phyloP scores from a whole-genome alignment of 2,797 vertebrate species.

The Emydoidea blandingii region DNA sequence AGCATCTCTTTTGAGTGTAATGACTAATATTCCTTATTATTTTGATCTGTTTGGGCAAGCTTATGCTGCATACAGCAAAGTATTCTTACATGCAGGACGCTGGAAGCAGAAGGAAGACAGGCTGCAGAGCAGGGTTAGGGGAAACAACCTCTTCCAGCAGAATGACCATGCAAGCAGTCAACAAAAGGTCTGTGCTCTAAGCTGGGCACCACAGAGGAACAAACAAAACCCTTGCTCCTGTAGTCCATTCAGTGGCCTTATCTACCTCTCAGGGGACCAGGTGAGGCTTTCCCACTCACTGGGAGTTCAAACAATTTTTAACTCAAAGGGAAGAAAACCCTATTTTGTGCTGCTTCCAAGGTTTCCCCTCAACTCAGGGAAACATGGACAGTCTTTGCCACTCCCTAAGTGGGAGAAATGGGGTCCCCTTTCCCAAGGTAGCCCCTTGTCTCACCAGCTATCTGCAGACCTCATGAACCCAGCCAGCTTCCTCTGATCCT shows the following conservation, averaged over 20 bases:
- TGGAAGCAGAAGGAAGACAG: not conserved
- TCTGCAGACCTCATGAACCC: accelerated
- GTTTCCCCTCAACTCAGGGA: not conserved
- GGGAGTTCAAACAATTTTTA: not conserved
- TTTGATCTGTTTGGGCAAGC: not conserved
- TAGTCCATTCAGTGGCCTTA: not conserved
- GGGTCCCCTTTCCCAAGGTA: not conserved
- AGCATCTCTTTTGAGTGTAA: not conserved
- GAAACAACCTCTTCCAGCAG: not conserved
- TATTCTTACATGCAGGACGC: accelerated
- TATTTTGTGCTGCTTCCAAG: not conserved
- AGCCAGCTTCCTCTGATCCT: accelerated
- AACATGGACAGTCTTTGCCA: not conserved
- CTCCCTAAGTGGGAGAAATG: not conserved
- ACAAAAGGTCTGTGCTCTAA: not conserved
- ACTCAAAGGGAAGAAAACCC: not conserved
- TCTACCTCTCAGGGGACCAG: not conserved
- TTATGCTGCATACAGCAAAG: not conserved
- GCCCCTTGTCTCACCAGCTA: not conserved
- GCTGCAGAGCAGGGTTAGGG: not conserved
- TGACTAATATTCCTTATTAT: not conserved
- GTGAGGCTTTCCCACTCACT: not conserved
- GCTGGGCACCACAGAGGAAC: not conserved
- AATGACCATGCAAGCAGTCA: not conserved
- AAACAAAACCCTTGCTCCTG: not conserved